Percentiles rank a stretch among this genome's conserved stretches.
Evolutionary conservation across 2,797 vertebrate genomes (phyloP).

Genomic region (Myripristis jacobus): DNA sequence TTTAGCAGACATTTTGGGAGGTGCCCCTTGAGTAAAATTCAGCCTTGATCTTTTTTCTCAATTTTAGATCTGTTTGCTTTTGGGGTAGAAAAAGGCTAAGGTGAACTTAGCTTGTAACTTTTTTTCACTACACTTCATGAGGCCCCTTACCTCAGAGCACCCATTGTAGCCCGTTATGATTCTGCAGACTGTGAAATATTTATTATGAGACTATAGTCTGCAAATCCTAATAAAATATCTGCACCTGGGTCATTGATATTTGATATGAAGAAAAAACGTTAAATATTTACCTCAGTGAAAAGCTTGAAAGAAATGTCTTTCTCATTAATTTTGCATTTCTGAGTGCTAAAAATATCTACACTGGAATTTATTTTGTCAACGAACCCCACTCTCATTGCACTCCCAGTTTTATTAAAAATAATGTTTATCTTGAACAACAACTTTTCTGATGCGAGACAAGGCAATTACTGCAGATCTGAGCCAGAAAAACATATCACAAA

Average conservation of each 20-base stretch:
- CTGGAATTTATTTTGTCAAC: constrained; percentile 8
- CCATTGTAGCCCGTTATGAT: constrained; percentile 7
- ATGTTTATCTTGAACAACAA: constrained; percentile 8
- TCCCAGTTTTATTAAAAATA: constrained; percentile 1
- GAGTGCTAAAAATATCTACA: background rate
- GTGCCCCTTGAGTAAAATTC: background rate
- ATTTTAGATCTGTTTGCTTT: too few species aligned
- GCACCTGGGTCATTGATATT: constrained; percentile 21
- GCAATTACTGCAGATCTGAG: constrained; percentile 38
- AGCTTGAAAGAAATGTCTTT: background rate
- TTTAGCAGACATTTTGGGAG: background rate
- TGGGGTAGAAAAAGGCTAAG: background rate
- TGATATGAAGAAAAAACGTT: constrained; percentile 31
- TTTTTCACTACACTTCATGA: constrained; percentile 3
- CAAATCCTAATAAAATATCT: constrained; percentile 15
- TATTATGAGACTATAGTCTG: background rate
- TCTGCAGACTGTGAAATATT: constrained; percentile 17
- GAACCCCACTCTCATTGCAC: background rate
- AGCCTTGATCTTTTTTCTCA: background rate
- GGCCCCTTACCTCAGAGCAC: background rate
- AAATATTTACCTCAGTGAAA: constrained; percentile 35
- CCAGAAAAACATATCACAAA: constrained; percentile 25
- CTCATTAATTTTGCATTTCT: background rate
- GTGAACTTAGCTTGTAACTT: background rate
- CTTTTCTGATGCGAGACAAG: constrained; percentile 16